Evolutionary conservation across 2,888 invertebrate genomes (phyloP).

Genomic region (Ceratothoa steindachneri): DNA sequence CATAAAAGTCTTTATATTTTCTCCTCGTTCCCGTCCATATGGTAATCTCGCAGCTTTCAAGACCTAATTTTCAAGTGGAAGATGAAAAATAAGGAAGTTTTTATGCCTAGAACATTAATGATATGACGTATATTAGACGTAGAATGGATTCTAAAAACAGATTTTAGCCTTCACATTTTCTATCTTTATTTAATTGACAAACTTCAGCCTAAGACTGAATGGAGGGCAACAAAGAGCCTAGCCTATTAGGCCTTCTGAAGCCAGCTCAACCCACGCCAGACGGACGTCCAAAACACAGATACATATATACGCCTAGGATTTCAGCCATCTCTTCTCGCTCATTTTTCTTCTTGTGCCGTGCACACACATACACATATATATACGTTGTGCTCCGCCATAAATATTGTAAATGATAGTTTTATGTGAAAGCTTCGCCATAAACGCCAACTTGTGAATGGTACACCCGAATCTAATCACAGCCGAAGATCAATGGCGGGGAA

Average conservation of each 20-base stretch:
- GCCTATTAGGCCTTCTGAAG: background rate
- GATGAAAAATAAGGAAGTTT: too few species aligned
- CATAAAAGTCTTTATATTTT: too few species aligned
- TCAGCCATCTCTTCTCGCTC: background rate
- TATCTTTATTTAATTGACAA: background rate
- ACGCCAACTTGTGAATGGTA: slow-evolving; percentile 12
- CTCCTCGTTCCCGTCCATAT: too few species aligned
- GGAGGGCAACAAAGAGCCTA: background rate
- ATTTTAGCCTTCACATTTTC: background rate
- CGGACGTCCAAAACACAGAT: background rate
- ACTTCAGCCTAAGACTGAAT: too few species aligned
- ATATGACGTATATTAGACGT: too few species aligned
- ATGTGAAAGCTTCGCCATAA: slow-evolving; percentile 5
- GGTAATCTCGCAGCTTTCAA: too few species aligned
- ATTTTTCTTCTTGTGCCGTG: background rate
- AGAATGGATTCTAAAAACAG: too few species aligned
- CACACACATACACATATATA: background rate
- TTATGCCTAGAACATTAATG: too few species aligned
- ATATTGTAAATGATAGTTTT: slow-evolving; percentile 13
- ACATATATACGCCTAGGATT: background rate
- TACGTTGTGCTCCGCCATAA: slow-evolving; percentile 1
- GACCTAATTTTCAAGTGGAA: too few species aligned
- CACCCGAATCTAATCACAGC: slow-evolving; percentile 15
- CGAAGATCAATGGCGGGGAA: slow-evolving; percentile 7
- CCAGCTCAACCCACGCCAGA: background rate